Evolutionary conservation across 1,140 invertebrate species (phyloP), one percentile per base, ranked within the genome.

Genomic region (Drosophila nasuta): DNA sequence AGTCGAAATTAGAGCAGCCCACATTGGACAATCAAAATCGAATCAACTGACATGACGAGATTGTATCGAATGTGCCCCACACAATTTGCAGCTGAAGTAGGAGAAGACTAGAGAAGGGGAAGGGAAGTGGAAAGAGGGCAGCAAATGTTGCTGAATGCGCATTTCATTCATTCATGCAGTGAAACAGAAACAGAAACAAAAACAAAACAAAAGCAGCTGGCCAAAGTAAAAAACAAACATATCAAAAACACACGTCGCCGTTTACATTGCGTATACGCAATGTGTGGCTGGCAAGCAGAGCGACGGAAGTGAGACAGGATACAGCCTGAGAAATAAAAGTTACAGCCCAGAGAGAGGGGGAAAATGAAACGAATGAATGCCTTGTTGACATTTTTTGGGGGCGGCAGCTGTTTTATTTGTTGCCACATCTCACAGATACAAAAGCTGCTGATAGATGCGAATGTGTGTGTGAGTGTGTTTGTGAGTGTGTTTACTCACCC

Each of bases 241-340:
- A 43, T 43, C 41, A 60, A 20, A 60, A 43, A 48, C 51, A 30
- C 43, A 35, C 11, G 10, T 52, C 17, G 48, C 6, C n/a, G 49
- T 15, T 59, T 6, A 81, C 74, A 43, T 62, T 69, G 71, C 82
- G 83, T 86, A 86, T 86, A 88, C 82, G 82, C 82, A 88, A 82
- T 63, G 76, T 70, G 45, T 30, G 38, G 25, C 30, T 5, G 3
- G 13, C 38, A 7, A 20, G 3, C 35, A 38, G 33, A 33, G 33
- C 33, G 33, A 33, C 33, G 7, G 33, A 33, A 8, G 33, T 5
- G 1, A 56, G 13, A 17, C 25, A 63, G 46, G 45, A 33, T 62
- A 28, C 43, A 8, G 15, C 3, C 1, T 25, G n/a, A 20, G 11
- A 30, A 25, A 28, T 33, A 33, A 10, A 33, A 38, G 28, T 59